A percentile compares a stretch with the other conserved stretches of the same genome.
Evolutionary conservation across 2,113 vertebrate genomes (phyloP).

Genomic region (Cisticola juncidis): DNA sequence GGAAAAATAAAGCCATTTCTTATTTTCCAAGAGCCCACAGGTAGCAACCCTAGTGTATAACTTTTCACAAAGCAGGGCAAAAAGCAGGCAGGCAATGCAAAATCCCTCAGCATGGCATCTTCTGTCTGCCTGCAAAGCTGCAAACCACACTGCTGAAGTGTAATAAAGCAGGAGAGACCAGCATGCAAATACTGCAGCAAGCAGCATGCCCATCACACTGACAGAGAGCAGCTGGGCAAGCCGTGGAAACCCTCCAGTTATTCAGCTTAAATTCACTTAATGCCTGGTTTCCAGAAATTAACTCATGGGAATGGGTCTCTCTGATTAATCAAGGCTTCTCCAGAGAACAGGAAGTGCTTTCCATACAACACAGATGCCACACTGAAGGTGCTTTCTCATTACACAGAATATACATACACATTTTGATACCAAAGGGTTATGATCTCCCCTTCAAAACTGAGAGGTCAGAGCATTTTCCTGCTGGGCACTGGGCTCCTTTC

Average conservation of each 20-base stretch:
- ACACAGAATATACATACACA: neutral
- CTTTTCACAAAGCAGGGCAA: neutral
- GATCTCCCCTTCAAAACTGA: neutral
- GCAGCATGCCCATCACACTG: neutral
- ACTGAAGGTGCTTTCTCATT: neutral
- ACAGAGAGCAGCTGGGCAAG: neutral
- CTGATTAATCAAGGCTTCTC: neutral
- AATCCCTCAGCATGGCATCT: neutral
- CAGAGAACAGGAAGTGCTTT: neutral
- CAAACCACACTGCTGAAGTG: accelerated
- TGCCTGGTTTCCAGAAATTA: neutral
- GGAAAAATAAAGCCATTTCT: neutral
- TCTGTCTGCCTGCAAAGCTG: neutral
- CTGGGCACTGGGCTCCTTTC: neutral
- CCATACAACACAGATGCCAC: neutral
- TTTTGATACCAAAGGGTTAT: neutral
- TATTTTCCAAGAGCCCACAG: neutral
- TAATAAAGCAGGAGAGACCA: neutral
- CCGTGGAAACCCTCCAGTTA: neutral
- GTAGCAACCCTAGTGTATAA: neutral
- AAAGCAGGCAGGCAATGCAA: neutral
- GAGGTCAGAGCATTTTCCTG: neutral
- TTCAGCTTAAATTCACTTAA: constrained; percentile 39
- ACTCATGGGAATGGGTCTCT: neutral
- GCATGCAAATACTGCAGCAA: neutral